Evolutionary conservation across 2,888 invertebrate species (phyloP), one percentile per base, ranked within the genome.

Genomic region (Oxyteleia sp.): DNA sequence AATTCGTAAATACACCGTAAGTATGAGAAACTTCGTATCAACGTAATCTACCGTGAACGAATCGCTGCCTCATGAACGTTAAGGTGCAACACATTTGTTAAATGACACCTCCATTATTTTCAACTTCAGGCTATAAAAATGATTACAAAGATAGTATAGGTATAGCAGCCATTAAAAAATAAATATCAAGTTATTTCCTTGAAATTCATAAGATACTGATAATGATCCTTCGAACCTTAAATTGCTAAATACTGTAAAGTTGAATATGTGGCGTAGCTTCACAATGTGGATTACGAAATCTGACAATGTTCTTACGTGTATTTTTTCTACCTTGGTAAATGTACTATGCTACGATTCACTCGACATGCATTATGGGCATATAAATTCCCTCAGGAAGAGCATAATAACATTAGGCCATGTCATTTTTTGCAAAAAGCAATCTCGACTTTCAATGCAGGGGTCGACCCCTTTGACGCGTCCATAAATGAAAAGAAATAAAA

Each of bases 401-500:
- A 75, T 86, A 87, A 87, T 75, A 78, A 86, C 84, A 82, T 84
- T 79, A 86, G 83, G 80, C 76, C 79, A 49, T 82, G 68, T 49
- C 79, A 76, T 85, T 87, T 85, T 86, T 85, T 79, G 82, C 74
- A 79, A 84, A 86, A 85, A 85, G 86, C 85, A 86, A 85, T 85
- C 84, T 85, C 71, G 59, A 13, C 55, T 32, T 32, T 20, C 38
- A 18, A 45, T 18, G 7, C 45, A 76, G 66, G 43, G 72, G 61
- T 61, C 26, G 61, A 41, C 41, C 59, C 68, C 51, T 59, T 49
- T 68, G 78, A 15, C 47, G 51, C 35, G 63, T 64, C 29, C 47
- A 63, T 74, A 75, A 79, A 83, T 71, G 66, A 35, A 38, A 53
- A 71, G 32, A 7, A 26, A 15, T 13, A 35, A 18, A 63, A 26